Evolutionary conservation across 2,797 vertebrate genomes (phyloP).

Genomic region (Myripristis jacobus): DNA sequence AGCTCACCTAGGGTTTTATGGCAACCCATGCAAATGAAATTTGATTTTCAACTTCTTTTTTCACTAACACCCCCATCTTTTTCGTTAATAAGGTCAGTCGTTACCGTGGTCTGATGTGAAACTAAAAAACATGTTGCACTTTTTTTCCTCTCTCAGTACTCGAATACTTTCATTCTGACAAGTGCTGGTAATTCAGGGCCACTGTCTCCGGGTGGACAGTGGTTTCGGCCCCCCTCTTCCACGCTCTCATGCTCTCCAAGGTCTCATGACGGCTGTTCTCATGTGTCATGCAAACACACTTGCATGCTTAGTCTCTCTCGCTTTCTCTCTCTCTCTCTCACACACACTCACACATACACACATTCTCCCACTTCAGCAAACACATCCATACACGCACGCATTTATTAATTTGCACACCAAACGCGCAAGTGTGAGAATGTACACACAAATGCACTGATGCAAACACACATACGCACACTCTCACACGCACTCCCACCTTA

Average conservation of each 20-base stretch:
- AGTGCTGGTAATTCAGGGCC: slow-evolving; percentile 57
- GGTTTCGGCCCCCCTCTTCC: slow-evolving; percentile 41
- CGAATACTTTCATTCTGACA: slow-evolving; percentile 52
- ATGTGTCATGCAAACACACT: slow-evolving; percentile 55
- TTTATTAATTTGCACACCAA: slow-evolving; percentile 14
- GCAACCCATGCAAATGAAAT: slow-evolving; percentile 53
- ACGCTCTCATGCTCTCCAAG: slow-evolving; percentile 40
- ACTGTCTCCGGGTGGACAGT: slow-evolving; percentile 40
- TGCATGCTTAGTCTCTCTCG: not conserved
- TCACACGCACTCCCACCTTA: not conserved
- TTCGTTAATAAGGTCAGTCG: not conserved
- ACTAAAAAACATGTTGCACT: slow-evolving; percentile 32
- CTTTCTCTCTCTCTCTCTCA: slow-evolving; percentile 16
- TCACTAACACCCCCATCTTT: slow-evolving; percentile 4
- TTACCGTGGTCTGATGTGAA: slow-evolving; percentile 39
- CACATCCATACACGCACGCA: slow-evolving; percentile 1
- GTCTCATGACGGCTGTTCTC: slow-evolving; percentile 56
- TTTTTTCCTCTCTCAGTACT: not conserved
- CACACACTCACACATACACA: slow-evolving; percentile 23
- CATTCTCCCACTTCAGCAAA: not conserved
- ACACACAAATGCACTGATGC: slow-evolving; percentile 26
- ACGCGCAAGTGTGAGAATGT: slow-evolving; percentile 33
- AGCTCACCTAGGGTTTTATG: slow-evolving; percentile 25
- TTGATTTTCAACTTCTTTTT: slow-evolving; percentile 55
- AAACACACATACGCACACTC: not conserved